Conservation (phyloP, 2,888 invertebrate genomes). For the Idaea aversata region DNA sequence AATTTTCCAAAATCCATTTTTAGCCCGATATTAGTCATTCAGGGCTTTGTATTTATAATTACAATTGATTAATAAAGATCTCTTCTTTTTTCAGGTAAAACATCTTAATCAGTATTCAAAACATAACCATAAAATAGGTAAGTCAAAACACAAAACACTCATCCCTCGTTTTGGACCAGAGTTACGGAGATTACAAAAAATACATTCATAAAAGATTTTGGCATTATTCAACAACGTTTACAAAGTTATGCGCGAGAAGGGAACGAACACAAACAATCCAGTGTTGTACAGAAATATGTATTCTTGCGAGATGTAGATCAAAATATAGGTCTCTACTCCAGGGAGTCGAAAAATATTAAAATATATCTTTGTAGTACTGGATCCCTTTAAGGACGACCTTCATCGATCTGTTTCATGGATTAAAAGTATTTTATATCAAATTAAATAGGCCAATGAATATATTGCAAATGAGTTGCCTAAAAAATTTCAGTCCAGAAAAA, state of each 20-base stretch:
- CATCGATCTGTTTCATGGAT: too few relatives aligned
- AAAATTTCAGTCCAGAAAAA: too few relatives aligned
- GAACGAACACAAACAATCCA: slow-evolving; percentile 53
- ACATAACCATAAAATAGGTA: slow-evolving; percentile 28
- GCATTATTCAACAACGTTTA: slow-evolving; percentile 56
- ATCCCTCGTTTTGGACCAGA: slow-evolving; percentile 33
- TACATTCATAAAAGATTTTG: slow-evolving; percentile 59
- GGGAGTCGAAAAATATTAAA: slow-evolving; percentile 64
- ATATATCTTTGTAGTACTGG: slow-evolving; percentile 65
- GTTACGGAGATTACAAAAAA: slow-evolving; percentile 36
- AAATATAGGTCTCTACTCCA: slow-evolving; percentile 62
- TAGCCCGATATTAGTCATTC: too few relatives aligned
- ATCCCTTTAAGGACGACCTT: too few relatives aligned
- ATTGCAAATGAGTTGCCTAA: too few relatives aligned
- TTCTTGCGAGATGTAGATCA: slow-evolving; percentile 65
- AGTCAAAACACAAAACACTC: slow-evolving; percentile 42
- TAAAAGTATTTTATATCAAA: too few relatives aligned
- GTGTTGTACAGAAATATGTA: slow-evolving; percentile 53
- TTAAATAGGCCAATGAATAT: too few relatives aligned
- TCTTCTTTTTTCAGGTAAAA: slow-evolving; percentile 60
- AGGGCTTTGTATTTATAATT: too few relatives aligned
- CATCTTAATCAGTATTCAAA: slow-evolving; percentile 6
- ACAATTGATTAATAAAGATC: slow-evolving; percentile 3
- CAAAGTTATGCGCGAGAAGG: slow-evolving; percentile 55
- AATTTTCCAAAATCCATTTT: too few relatives aligned